Base-by-base conservation (phyloP, 2,113 vertebrate species). In the Cyanocitta stelleri region DNA sequence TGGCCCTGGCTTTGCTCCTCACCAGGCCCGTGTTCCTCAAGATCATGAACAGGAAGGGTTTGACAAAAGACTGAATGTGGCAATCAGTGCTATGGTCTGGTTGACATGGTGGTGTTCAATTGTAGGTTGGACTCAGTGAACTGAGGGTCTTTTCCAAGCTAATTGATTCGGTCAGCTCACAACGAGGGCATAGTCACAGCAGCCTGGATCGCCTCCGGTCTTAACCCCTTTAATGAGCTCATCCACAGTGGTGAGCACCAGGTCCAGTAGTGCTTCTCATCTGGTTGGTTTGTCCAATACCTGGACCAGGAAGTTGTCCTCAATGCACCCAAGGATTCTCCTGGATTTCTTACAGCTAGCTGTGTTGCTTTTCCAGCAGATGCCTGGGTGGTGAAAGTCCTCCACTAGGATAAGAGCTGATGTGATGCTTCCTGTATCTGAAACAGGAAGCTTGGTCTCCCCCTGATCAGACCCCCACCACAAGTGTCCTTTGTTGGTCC, bases 111-210 rank as follows among this genome's bases (percentile, higher is more conserved):
- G 46, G 3, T 39, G 15, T 23, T 69, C 3, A 2, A 18, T 61
- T 54, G 7, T 10, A 44, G 9, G 22, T 19, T 61, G 46, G 18
- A 15, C 37, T 52, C 0, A 0, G 7, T 29, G 46, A 24, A 16
- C 22, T 77, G 18, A 12, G 18, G 5, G 15, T 54, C 73, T 77
- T 54, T 69, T 69, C 73, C 46, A 77, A 10, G 12, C 18, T 27
- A 27, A 29, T 2, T 27, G 46, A 15, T 54, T 68, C 32, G 54
- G 22, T 69, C 22, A 44, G 0, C 49, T 55, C 27, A 37, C 30
- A 55, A 8, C 17, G 4, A 55, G 7, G 41, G 13, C 24, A 11
- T n/a, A 18, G 29, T 75, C 21, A 7, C 30, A 62, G 41, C 41
- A 49, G 41, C 63, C n/a, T 39, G 20, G 17, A 22, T 16, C 32